Evolutionary conservation across 2,797 vertebrate genomes (phyloP), one percentile per base, ranked within the genome.

Genomic region (Myiotriccus ornatus): DNA sequence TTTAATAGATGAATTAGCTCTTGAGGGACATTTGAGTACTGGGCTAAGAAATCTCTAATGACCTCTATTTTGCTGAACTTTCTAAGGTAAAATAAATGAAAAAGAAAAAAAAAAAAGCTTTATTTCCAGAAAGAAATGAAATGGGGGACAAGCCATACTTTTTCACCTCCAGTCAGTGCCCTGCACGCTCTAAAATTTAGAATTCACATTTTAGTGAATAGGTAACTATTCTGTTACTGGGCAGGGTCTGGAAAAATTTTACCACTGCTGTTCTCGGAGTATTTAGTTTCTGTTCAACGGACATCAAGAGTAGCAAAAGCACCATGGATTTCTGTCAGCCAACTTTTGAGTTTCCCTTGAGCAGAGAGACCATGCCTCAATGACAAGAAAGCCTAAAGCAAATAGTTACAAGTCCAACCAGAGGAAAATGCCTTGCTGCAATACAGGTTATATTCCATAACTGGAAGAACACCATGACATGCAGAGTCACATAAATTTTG

Each of bases 311-410:
- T 17, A 81, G 65, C 16, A 70, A 44, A 69, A 78, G 47, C 56
- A 56, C 17, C 1, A 0, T 1, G 3, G 52, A n/a, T 43, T 69
- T 50, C 37, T 65, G 23, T 24, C 34, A 53, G 43, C 25, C 4
- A 14, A 20, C 44, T 35, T 67, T 34, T 17, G n/a, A 21, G 7
- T 86, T 91, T 84, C 24, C 14, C 27, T 71, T 59, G 8, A 3
- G 8, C 5, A 3, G 27, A 78, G 30, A 47, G 28, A 59, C 22
- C 53, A 43, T 6, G 25, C 23, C 87, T 35, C 35, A 57, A 2
- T 44, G 24, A 43, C 44, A 21, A 32, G 41, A 49, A 50, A 37
- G 16, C 27, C 43, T 16, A 76, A 75, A 64, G 63, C 35, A 64
- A 87, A 85, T 10, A 85, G 17, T 7, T n/a, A 7, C 6, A 1